Conservation (phyloP, 1,140 invertebrate species). For the Drosophila sulfurigaster region DNA sequence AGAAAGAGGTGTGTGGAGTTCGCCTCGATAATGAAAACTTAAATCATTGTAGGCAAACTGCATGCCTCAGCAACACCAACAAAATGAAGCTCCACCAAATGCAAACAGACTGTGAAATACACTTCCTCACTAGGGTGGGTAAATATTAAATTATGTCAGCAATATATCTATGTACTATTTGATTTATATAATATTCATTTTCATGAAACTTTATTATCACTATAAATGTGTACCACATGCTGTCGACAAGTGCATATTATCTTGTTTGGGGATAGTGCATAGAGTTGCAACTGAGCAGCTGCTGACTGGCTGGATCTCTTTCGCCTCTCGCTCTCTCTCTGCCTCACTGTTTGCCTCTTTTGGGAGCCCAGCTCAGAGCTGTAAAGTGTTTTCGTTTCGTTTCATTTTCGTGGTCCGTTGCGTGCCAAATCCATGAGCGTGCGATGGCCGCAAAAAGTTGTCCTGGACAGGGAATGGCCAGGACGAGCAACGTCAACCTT, state of each 20-base stretch:
- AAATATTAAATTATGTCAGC: no score
- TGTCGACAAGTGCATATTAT: constrained; percentile 19
- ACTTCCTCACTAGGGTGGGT: not conserved
- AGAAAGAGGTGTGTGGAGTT: constrained; percentile 39
- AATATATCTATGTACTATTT: no score
- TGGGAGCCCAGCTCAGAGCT: constrained; percentile 6
- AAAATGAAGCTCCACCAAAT: not conserved
- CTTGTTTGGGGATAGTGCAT: constrained; percentile 20
- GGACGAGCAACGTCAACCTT: constrained; percentile 77
- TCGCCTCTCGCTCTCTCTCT: not conserved
- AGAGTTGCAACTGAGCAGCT: constrained; percentile 43
- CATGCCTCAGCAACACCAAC: constrained; percentile 30
- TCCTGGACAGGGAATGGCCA: constrained; percentile 55
- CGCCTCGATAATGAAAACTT: constrained; percentile 78
- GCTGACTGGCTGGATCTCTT: constrained; percentile 23
- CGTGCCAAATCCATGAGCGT: constrained; percentile 81
- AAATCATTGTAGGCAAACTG: constrained; percentile 76
- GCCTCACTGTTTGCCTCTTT: constrained; percentile 5
- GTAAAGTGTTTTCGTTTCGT: constrained; percentile 76
- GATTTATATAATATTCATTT: no score
- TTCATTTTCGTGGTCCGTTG: constrained; percentile 81
- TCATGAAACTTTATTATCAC: no score
- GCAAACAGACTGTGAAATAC: constrained; percentile 1
- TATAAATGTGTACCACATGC: not conserved
- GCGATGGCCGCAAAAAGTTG: constrained; percentile 79